phyloP scores from a whole-genome alignment of 2,113 vertebrate genomes.

The Oostethus manadensis region DNA sequence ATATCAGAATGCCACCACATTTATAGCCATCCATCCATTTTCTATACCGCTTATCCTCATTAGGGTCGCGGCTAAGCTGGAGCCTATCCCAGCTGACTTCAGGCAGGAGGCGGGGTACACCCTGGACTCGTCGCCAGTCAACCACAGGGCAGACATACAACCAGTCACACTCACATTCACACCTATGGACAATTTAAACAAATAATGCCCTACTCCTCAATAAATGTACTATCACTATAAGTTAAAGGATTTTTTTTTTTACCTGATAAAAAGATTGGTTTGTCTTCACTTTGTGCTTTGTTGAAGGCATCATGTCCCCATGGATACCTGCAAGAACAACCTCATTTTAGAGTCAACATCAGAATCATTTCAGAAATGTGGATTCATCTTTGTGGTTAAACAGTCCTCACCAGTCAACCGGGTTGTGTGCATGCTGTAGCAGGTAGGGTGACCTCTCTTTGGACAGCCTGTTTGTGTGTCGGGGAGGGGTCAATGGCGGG shows the following conservation, averaged over 20 bases:
- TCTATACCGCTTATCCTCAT: too few species aligned
- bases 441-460: constrained; percentile 86
- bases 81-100: too few species aligned
- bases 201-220: too few species aligned
- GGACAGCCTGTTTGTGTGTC: constrained; percentile 77
- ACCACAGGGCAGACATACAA: too few species aligned
- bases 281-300: constrained; percentile 85
- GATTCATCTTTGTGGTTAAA: background rate
- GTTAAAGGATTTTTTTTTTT: background rate
- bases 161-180: too few species aligned
- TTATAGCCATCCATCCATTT: too few species aligned
- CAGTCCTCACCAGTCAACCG: constrained; percentile 85
- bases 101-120: too few species aligned
- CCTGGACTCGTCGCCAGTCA: too few species aligned
- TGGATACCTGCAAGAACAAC: constrained; percentile 74
- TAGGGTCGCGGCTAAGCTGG: too few species aligned
- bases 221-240: too few species aligned
- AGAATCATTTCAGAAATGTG: background rate
- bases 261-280: constrained; percentile 93
- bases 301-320: constrained; percentile 93
- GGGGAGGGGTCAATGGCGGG: constrained; percentile 22
- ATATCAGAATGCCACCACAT: too few species aligned
- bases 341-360: background rate
- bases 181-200: too few species aligned
- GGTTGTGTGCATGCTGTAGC: constrained; percentile 90